Base-by-base conservation (phyloP, 2,888 invertebrate genomes). In the Drosophila fungiperda region DNA sequence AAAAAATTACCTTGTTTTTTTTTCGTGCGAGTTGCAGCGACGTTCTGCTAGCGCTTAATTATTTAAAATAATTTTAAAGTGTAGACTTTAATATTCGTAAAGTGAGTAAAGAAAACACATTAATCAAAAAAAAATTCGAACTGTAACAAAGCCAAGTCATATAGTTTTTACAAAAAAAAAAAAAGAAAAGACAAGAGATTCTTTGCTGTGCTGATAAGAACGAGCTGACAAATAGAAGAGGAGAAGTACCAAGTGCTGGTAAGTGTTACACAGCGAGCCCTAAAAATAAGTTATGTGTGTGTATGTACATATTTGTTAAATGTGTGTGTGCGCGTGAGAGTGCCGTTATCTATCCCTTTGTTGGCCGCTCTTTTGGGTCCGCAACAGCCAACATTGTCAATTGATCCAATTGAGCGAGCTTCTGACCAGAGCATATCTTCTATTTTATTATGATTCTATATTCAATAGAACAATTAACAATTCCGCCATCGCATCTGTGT, bases 321-420 rank as follows among this genome's bases (percentile, higher is more conserved):
- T 45, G 59, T 73, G 12, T 45, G 42, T n/a, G n/a, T 20, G 42
- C 63, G 62, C 62, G 70, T 63, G 62, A 59, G 68, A 67, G 68
- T 80, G 68, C 72, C 58, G 74, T 77, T 80, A 78, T 80, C 87
- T 80, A 76, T 73, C 68, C 73, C 76, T 76, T 76, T 76, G 65
- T 67, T 70, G 68, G 66, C 26, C 38, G 60, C 66, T 71, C 75
- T 71, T 64, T 70, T 62, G 45, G 48, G 42, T 45, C 59, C 50
- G 20, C 38, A 52, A 59, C 68, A 36, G 59, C 50, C 70, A 69
- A 73, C 73, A 80, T 23, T 45, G 23, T 80, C 80, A 82, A 82
- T 80, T 82, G 76, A 74, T 55, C 65, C 87, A 87, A 84, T 80
- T 84, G 80, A 45, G 55, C 76, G 64, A 82, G 83, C 80, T 80